These are phyloP conservation scores for Avahi laniger DNA, from an alignment of 2,797 vertebrate species.

Conservation along the genomic window DNA sequence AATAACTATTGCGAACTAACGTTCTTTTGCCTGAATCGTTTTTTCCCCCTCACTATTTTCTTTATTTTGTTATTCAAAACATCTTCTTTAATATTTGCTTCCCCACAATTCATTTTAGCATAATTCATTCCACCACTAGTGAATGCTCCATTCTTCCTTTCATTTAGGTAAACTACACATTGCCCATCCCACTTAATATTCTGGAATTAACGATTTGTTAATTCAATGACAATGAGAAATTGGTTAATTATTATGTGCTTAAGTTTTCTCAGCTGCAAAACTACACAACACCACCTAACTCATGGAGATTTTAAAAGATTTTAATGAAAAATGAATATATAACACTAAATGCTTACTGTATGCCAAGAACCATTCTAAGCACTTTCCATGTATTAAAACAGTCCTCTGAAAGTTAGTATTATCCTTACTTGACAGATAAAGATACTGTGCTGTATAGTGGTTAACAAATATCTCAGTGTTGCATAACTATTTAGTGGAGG, in stretches of 20 bases:
- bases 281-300: background rate
- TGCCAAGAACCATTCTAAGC: background rate
- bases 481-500: background rate
- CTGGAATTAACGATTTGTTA: background rate
- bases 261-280: background rate
- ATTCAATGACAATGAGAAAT: background rate
- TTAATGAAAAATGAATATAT: conserved; percentile 7
- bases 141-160: background rate
- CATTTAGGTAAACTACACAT: background rate
- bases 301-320: background rate
- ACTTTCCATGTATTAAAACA: background rate
- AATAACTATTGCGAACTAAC: background rate
- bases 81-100: background rate
- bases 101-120: background rate
- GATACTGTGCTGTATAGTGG: background rate
- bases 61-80: background rate
- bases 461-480: background rate
- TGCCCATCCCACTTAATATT: background rate
- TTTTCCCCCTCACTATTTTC: too few relatives aligned
- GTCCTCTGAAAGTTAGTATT: background rate
- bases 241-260: background rate
- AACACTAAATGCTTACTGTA: background rate
- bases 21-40: background rate
- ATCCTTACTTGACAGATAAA: background rate
- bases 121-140: background rate